Conservation (phyloP, 2,888 invertebrate genomes). For the Anoncus sp. region DNA sequence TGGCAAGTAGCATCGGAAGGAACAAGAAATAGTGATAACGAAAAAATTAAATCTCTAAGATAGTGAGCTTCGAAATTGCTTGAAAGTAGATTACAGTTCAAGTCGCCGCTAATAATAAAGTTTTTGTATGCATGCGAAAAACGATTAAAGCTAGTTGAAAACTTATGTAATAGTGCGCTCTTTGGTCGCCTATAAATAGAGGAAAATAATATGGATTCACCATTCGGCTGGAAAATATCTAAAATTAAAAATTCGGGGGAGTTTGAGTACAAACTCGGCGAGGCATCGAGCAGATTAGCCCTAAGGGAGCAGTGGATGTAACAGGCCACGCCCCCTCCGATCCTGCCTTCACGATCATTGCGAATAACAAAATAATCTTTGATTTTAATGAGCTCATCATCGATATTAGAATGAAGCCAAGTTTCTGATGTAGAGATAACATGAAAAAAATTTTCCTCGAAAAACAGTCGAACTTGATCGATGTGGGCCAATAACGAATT, state of each 20-base stretch:
- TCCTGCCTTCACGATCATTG: not conserved
- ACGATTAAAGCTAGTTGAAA: not conserved
- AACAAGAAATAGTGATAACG: not conserved
- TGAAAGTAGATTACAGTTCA: conserved; percentile 21
- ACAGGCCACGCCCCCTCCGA: not conserved
- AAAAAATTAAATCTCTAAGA: not conserved
- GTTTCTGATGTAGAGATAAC: not conserved
- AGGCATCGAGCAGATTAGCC: not conserved
- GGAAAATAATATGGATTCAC: conserved; percentile 7
- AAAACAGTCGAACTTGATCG: not conserved
- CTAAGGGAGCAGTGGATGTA: not conserved
- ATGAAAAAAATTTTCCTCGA: not conserved
- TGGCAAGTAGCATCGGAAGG: conserved; percentile 2
- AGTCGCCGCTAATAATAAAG: conserved; percentile 18
- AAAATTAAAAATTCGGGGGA: not conserved
- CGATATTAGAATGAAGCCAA: not conserved
- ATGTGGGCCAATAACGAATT: not conserved
- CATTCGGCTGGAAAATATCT: not conserved
- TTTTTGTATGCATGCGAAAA: conserved; percentile 10
- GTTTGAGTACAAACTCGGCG: not conserved
- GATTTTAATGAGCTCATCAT: not conserved
- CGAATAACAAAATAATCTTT: not conserved
- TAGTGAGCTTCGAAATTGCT: not conserved
- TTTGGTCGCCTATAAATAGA: conserved; percentile 24
- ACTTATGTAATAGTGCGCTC: conserved; percentile 1